A percentile compares a stretch with the other conserved stretches of the same genome.
Conservation (phyloP, 2,888 invertebrate genomes). For the Eledona agricola region DNA sequence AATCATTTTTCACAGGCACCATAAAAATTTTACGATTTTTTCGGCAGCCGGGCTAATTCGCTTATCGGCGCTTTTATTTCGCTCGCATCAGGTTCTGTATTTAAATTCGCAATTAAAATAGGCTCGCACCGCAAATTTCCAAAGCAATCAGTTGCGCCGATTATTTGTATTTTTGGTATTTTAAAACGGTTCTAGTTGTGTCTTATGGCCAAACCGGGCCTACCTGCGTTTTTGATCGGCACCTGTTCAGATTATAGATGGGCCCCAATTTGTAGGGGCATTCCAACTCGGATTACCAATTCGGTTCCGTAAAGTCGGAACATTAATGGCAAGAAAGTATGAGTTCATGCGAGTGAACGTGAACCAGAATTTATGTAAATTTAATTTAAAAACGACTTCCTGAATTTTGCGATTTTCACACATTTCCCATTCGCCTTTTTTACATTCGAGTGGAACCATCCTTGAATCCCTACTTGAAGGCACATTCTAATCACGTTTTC, state of each 20-base stretch:
- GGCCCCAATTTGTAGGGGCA: too few species aligned
- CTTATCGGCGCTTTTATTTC: slow-evolving; percentile 21
- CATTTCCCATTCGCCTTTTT: slow-evolving; percentile 7
- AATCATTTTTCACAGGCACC: slow-evolving; percentile 36
- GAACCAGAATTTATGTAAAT: slow-evolving; percentile 29
- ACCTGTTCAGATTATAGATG: neutral
- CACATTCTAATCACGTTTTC: slow-evolving; percentile 23
- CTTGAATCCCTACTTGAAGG: too few species aligned
- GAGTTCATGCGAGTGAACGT: slow-evolving; percentile 25
- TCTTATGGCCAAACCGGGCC: too few species aligned
- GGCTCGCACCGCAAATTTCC: slow-evolving; percentile 6
- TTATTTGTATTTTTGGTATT: too few species aligned
- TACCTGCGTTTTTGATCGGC: too few species aligned
- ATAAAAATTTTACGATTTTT: slow-evolving; percentile 46
- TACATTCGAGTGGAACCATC: slow-evolving; percentile 4
- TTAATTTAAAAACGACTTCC: slow-evolving; percentile 5
- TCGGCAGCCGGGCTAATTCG: slow-evolving; percentile 16
- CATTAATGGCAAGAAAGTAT: slow-evolving; percentile 25
- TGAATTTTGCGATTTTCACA: slow-evolving; percentile 8
- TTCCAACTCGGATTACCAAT: too few species aligned
- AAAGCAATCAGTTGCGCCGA: slow-evolving; percentile 12
- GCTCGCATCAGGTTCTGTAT: neutral
- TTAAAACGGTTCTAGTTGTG: too few species aligned
- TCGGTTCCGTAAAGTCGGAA: slow-evolving; percentile 16
- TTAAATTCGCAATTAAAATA: slow-evolving; percentile 5